Base-by-base conservation (phyloP, 2,888 invertebrate genomes). In the Rotaria magnacalcarata region DNA sequence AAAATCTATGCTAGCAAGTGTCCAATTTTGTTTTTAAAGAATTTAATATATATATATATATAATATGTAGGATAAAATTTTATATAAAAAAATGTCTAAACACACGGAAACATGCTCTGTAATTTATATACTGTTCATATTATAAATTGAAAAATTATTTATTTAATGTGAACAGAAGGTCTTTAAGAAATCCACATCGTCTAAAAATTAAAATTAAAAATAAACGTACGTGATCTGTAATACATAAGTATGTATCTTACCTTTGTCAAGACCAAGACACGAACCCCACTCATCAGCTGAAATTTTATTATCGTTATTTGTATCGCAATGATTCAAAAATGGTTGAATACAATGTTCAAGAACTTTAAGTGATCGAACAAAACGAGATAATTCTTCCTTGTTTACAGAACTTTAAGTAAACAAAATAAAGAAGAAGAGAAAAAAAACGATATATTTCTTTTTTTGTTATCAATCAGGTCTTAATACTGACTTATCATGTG, bases 311-410 rank as follows among this genome's bases (percentile, higher is more conserved):
- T 97, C 95, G 90, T 94, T 93, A 92, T 97, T 94, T 58, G 92
- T 92, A 91, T 98, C 97, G 91, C 98, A 98, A 52, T 93, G 93
- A 92, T 96, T 94, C 88, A 97, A 93, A 93, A 98, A 98, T 74
- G 96, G 96, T 87, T 96, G 95, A 92, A 97, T 97, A 92, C 98
- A 98, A 91, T 97, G 97, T 92, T 98, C 98, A 92, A 98, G 93
- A 60, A 96, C 94, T 93, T 97, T 95, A 88, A 98, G 93, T 5
- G 96, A 96, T 85, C 97, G 97, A 87, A 96, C 94, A 90, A 97
- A 96, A 86, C 96, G 96, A 93, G 96, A 96, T 90, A 98, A 93
- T 92, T 98, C 97, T 92, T 96, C 96, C 67, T 96, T 94, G 50
- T 96, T 96, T 84, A 98, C 95, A 88, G 93, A 90, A 89, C 94